Percentiles rank a stretch among this genome's conserved stretches.
These are phyloP conservation scores for Bombus superbus DNA, from an alignment of 1,140 invertebrate genomes.

Conservation along the genomic window DNA sequence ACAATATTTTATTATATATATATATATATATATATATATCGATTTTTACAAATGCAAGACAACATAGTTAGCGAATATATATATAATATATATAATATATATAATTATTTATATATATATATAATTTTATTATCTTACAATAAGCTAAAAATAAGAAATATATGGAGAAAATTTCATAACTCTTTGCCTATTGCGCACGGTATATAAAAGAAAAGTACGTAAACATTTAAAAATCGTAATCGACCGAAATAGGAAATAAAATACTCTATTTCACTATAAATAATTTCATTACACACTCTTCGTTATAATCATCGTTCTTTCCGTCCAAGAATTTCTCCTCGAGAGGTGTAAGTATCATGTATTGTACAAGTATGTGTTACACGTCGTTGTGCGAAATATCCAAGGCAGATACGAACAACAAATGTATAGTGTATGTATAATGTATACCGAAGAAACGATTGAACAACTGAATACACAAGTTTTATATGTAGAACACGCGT, in stretches of 20 bases:
- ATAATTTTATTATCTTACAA: neutral
- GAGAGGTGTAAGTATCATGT: too few species aligned
- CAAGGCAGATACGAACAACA: neutral
- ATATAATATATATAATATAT: too few species aligned
- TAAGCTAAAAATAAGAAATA: neutral
- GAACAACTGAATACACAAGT: conserved; percentile 49
- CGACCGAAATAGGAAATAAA: neutral
- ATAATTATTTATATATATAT: too few species aligned
- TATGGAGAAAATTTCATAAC: neutral
- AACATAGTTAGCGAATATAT: too few species aligned
- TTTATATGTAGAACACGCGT: conserved; percentile 41
- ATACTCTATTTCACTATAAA: neutral
- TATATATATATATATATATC: too few species aligned
- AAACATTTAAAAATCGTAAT: neutral
- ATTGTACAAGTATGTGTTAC: neutral
- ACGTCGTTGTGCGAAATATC: neutral
- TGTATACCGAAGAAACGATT: conserved; percentile 16
- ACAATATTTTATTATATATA: too few species aligned
- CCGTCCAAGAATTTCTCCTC: neutral
- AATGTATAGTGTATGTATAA: neutral
- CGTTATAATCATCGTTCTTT: neutral
- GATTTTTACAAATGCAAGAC: too few species aligned
- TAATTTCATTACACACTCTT: neutral
- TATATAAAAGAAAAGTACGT: too few species aligned
- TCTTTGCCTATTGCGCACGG: too few species aligned